Percentiles rank a stretch among this genome's conserved stretches.
These are phyloP conservation scores for Neogale vison DNA, from an alignment of 2,113 vertebrate species.

Conservation along the genomic window DNA sequence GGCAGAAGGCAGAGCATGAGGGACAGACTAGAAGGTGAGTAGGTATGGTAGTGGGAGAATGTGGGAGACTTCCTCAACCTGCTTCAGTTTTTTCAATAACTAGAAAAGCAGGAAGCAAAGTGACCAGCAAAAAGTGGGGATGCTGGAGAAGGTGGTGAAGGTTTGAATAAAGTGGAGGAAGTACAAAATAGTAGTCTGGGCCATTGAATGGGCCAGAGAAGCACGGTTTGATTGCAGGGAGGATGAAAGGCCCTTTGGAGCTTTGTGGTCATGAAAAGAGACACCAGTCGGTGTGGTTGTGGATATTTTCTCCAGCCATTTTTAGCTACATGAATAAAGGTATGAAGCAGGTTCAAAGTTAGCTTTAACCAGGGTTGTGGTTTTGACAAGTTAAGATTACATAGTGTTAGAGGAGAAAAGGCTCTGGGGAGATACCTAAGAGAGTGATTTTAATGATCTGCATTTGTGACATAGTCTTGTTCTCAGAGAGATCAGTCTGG, in stretches of 20 bases:
- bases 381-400: neutral
- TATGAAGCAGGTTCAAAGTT: neutral
- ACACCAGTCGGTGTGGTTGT: neutral
- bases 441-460: neutral
- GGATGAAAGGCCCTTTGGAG: neutral
- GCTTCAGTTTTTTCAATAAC: neutral
- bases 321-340: neutral
- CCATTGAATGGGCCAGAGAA: neutral
- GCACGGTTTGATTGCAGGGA: neutral
- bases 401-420: neutral
- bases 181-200: neutral
- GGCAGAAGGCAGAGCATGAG: neutral
- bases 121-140: neutral
- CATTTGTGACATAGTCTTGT: neutral
- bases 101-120: neutral
- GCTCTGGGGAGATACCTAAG: neutral
- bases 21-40: neutral
- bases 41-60: neutral
- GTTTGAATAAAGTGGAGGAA: neutral
- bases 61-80: neutral
- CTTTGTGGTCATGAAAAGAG: neutral
- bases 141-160: neutral
- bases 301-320: neutral
- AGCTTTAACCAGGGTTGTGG: neutral
- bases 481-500: neutral